Conservation (phyloP, 2,888 invertebrate genomes). For the Mesorhabditis belari region DNA sequence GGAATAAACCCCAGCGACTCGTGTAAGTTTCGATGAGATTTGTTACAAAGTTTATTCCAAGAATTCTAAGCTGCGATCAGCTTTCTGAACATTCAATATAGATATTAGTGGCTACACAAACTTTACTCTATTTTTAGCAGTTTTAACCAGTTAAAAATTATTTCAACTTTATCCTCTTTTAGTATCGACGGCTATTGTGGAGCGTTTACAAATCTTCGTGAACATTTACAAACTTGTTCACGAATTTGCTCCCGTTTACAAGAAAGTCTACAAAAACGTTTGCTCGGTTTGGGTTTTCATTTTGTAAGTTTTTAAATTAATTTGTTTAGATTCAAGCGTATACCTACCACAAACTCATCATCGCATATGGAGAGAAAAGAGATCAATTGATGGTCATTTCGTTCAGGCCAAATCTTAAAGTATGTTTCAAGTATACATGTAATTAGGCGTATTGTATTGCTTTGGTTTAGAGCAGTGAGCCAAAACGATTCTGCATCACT, state of each 20-base stretch:
- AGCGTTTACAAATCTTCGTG: slow-evolving; percentile 29
- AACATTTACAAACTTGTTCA: slow-evolving; percentile 40
- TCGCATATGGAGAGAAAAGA: slow-evolving; percentile 70
- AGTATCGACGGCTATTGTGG: slow-evolving; percentile 9
- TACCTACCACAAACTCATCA: slow-evolving; percentile 79
- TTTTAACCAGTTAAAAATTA: no score
- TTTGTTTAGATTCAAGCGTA: slow-evolving; percentile 71
- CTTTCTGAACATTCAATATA: no score
- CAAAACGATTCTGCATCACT: background rate
- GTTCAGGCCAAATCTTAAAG: slow-evolving; percentile 20
- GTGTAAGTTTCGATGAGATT: slow-evolving; percentile 9
- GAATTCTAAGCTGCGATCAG: no score
- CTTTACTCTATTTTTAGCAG: no score
- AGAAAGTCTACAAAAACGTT: slow-evolving; percentile 20
- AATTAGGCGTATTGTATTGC: slow-evolving; percentile 13
- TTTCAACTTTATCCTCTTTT: no score
- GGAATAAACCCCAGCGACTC: slow-evolving; percentile 6
- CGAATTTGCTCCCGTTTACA: slow-evolving; percentile 36
- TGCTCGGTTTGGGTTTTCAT: slow-evolving; percentile 27
- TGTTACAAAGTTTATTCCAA: no score
- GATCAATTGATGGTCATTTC: slow-evolving; percentile 40
- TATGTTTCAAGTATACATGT: slow-evolving; percentile 22
- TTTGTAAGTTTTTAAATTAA: slow-evolving; percentile 1
- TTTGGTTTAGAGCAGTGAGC: no score
- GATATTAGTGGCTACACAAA: no score